phyloP scores from a whole-genome alignment of 2,888 invertebrate genomes.

The Epirrhoe tristata region DNA sequence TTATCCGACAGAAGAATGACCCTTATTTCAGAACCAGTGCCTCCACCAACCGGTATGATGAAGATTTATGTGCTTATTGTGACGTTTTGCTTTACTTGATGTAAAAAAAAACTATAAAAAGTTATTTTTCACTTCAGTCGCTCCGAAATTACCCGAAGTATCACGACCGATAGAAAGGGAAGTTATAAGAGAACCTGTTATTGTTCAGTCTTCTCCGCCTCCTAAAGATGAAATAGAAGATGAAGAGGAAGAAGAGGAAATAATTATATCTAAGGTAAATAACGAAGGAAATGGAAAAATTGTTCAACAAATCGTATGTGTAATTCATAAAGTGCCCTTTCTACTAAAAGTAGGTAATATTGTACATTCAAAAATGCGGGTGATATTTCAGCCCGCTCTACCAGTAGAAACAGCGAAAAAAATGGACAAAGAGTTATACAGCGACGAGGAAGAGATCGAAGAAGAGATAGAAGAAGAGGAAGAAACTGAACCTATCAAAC shows the following conservation, averaged over 20 bases:
- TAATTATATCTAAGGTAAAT: slow-evolving; percentile 49
- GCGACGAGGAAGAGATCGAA: slow-evolving; percentile 69
- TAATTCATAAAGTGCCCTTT: neutral
- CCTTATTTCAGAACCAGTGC: slow-evolving; percentile 65
- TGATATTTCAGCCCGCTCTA: slow-evolving; percentile 49
- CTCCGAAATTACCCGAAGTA: slow-evolving; percentile 50
- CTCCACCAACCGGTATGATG: slow-evolving; percentile 54
- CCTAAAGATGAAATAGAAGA: slow-evolving; percentile 60
- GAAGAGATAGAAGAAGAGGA: slow-evolving; percentile 63
- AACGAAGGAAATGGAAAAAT: slow-evolving; percentile 25
- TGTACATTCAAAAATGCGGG: slow-evolving; percentile 4
- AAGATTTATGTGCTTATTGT: slow-evolving; percentile 31
- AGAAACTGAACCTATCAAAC: slow-evolving; percentile 34
- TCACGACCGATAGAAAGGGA: slow-evolving; percentile 50
- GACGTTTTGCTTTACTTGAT: slow-evolving; percentile 27
- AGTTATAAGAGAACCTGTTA: slow-evolving; percentile 44
- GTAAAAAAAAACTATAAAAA: slow-evolving; percentile 10
- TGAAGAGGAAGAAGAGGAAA: slow-evolving; percentile 55
- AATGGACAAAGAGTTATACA: slow-evolving; percentile 68
- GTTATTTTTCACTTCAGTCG: slow-evolving; percentile 46
- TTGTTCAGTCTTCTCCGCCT: slow-evolving; percentile 52
- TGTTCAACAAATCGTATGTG: neutral
- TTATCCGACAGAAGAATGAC: slow-evolving; percentile 76
- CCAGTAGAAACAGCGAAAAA: slow-evolving; percentile 40
- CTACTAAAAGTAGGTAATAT: neutral